A percentile compares a stretch with the other conserved stretches of the same genome.
phyloP scores from a whole-genome alignment of 2,113 vertebrate species.

The Mesitornis unicolor region DNA sequence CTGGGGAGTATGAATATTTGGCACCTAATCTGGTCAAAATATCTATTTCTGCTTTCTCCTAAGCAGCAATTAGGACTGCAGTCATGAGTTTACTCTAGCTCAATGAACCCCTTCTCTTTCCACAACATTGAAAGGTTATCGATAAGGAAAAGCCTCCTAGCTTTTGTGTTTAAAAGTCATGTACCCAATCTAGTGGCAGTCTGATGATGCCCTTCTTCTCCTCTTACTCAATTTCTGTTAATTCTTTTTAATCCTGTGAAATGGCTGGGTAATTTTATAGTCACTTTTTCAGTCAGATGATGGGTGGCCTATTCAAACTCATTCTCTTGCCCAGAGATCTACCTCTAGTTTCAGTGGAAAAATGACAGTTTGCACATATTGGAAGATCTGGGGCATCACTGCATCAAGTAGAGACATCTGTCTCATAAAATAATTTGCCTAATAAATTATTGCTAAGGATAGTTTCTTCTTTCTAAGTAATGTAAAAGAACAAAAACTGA shows the following conservation, averaged over 20 bases:
- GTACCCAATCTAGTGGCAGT: neutral
- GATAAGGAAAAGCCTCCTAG: neutral
- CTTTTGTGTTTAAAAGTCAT: neutral
- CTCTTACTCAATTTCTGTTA: neutral
- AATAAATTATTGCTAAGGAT: neutral
- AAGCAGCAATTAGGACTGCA: neutral
- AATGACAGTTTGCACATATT: neutral
- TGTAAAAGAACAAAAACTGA: neutral
- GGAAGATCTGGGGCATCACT: neutral
- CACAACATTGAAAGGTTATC: neutral
- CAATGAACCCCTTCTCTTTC: neutral
- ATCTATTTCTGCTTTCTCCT: neutral
- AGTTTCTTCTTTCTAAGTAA: neutral
- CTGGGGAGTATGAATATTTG: neutral
- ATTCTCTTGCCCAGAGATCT: neutral
- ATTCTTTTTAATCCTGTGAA: neutral
- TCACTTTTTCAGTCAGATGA: neutral
- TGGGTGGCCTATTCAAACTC: neutral
- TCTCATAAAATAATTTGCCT: neutral
- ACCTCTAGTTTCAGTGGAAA: neutral
- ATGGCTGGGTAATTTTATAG: neutral
- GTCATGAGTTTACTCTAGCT: neutral
- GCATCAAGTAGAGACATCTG: neutral
- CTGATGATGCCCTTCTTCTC: neutral
- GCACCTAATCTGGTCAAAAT: neutral